These are phyloP conservation scores for Lordiphosa stackelbergi DNA, from an alignment of 1,140 invertebrate genomes.

Conservation along the genomic window DNA sequence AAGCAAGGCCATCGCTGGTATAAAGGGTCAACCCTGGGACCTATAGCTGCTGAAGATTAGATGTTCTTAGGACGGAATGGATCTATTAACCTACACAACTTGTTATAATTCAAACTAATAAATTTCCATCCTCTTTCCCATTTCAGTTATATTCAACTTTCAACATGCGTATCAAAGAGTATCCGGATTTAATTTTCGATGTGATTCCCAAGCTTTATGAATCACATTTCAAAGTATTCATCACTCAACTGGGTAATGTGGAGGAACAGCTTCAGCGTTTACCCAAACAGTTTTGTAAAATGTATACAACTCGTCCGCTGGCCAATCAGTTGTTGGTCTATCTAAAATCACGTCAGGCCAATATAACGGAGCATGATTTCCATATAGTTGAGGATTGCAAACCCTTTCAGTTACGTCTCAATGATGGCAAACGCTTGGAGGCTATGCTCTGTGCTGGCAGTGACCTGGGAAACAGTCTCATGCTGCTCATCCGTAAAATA, in stretches of 20 bases:
- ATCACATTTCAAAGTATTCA: slow-evolving; percentile 36
- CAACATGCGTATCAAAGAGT: slow-evolving; percentile 44
- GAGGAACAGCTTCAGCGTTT: slow-evolving; percentile 25
- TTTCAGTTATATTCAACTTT: no score
- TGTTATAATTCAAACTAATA: no score
- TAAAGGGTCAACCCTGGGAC: no score
- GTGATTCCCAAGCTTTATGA: slow-evolving; percentile 52
- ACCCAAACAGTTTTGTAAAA: slow-evolving; percentile 48
- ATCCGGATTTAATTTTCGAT: slow-evolving; percentile 49
- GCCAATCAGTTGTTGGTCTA: slow-evolving; percentile 35
- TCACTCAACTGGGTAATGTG: slow-evolving; percentile 34
- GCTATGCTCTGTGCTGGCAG: slow-evolving; percentile 51
- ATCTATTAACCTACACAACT: no score
- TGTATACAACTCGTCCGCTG: slow-evolving; percentile 50
- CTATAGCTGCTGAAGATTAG: no score
- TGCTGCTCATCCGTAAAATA: slow-evolving; percentile 35
- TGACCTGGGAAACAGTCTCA: slow-evolving; percentile 28
- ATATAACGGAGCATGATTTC: slow-evolving; percentile 35
- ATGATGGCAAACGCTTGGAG: slow-evolving; percentile 44
- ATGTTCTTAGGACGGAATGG: no score
- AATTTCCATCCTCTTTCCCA: no score
- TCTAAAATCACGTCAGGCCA: slow-evolving; percentile 15
- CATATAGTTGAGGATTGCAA: slow-evolving; percentile 28
- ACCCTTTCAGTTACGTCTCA: slow-evolving; percentile 38
- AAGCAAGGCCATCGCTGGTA: no score